Conservation (phyloP, 2,888 invertebrate species). For the Branchipolynoe longqiensis region DNA sequence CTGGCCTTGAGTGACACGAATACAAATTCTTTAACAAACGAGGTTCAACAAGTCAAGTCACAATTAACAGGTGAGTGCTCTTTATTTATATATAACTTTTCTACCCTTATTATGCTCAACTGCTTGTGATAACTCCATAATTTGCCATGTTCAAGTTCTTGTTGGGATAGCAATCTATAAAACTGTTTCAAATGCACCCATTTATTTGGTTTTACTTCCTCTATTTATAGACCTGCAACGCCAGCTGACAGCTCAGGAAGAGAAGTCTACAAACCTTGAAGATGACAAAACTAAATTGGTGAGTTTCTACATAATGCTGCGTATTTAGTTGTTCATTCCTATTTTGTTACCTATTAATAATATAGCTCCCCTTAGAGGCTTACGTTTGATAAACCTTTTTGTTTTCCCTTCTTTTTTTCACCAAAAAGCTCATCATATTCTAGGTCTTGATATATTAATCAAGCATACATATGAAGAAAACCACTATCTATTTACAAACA, state of each 20-base stretch:
- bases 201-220: too few relatives aligned
- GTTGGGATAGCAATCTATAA: too few relatives aligned
- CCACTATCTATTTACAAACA: too few relatives aligned
- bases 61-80: conserved; percentile 73
- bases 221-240: conserved; percentile 74
- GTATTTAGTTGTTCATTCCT: too few relatives aligned
- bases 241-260: conserved; percentile 73
- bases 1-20: conserved; percentile 71
- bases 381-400: too few relatives aligned
- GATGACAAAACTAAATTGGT: conserved; percentile 78
- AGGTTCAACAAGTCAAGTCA: conserved; percentile 75
- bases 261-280: conserved; percentile 72
- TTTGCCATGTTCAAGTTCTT: too few relatives aligned
- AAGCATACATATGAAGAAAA: too few relatives aligned
- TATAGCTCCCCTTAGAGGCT: conserved; percentile 2
- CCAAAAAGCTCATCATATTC: not conserved
- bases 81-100: too few relatives aligned
- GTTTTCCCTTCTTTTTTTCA: too few relatives aligned
- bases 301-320: conserved; percentile 63
- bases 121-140: too few relatives aligned
- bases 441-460: not conserved
- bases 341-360: not conserved
- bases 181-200: too few relatives aligned
- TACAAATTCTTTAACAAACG: conserved; percentile 71
- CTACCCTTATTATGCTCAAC: too few relatives aligned